Conservation (phyloP, 1,140 invertebrate genomes). For the Coenobita brevimanus region DNA sequence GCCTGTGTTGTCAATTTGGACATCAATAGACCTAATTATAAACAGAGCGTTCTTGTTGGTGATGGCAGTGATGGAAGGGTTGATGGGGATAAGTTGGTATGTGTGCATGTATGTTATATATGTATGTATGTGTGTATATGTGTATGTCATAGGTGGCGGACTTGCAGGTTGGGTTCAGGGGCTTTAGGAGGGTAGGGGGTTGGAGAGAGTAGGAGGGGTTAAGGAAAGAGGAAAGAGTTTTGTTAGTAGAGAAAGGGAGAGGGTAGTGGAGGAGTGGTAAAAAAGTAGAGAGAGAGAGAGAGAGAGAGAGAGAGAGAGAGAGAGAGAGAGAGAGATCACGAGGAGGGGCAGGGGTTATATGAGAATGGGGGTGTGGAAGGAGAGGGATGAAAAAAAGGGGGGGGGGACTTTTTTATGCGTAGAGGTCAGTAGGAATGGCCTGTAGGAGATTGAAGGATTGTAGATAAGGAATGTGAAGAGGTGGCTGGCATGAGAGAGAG, state of each 20-base stretch:
- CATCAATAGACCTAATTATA: slow-evolving; percentile 66
- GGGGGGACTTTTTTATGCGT: background rate
- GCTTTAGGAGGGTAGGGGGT: too few species aligned
- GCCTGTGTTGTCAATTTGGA: slow-evolving; percentile 60
- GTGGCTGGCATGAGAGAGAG: too few species aligned
- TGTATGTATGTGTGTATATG: too few species aligned
- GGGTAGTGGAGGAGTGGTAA: background rate
- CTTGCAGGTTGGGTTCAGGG: too few species aligned
- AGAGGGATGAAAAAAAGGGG: background rate
- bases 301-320: background rate
- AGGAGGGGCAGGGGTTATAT: background rate
- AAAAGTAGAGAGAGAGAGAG: background rate
- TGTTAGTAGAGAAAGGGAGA: background rate
- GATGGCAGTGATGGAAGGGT: background rate
- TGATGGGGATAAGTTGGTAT: background rate
- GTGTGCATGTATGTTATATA: background rate
- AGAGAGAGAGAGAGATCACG: background rate
- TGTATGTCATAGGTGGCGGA: too few species aligned
- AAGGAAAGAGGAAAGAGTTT: background rate
- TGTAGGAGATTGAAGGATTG: background rate
- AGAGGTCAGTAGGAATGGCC: background rate
- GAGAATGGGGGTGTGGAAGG: background rate
- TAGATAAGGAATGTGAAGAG: background rate
- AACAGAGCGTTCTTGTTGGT: slow-evolving; percentile 55
- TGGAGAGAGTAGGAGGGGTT: background rate